Conservation (phyloP, 2,113 vertebrate genomes). For the Sardina pilchardus region DNA sequence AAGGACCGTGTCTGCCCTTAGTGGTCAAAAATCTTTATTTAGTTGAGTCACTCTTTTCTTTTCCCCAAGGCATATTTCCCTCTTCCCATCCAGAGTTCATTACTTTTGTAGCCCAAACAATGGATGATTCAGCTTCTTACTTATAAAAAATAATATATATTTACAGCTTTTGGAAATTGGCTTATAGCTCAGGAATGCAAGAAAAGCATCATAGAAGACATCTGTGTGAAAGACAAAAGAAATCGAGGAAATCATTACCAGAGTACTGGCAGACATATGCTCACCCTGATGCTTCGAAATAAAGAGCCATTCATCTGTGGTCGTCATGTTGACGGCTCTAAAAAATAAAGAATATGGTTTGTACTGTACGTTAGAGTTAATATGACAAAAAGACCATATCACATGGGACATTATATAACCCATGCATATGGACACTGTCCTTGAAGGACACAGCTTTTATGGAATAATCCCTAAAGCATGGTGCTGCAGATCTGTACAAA, state of each 20-base stretch:
- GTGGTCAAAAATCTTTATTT: not conserved
- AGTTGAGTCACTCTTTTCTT: not conserved
- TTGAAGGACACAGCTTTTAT: not conserved
- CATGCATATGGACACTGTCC: not conserved
- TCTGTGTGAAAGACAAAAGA: slow-evolving; percentile 26
- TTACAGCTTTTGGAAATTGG: slow-evolving; percentile 3
- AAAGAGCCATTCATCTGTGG: slow-evolving; percentile 25
- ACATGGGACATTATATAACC: not conserved
- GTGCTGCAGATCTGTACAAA: not conserved
- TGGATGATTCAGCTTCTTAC: not conserved
- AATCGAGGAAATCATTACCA: slow-evolving; percentile 39
- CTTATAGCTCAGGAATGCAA: slow-evolving; percentile 23
- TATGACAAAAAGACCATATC: not conserved
- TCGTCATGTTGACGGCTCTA: not conserved
- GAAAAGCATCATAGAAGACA: not conserved
- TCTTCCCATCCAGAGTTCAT: not conserved
- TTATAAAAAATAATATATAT: not conserved
- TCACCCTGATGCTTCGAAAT: slow-evolving; percentile 27
- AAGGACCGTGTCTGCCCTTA: not conserved
- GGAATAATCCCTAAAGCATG: not conserved
- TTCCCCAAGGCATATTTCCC: not conserved
- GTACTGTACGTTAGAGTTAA: not conserved
- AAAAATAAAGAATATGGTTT: not conserved
- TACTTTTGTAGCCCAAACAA: not conserved
- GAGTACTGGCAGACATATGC: slow-evolving; percentile 32